Base-by-base conservation (phyloP, 2,888 invertebrate species). In the Tenthredo mesomela region DNA sequence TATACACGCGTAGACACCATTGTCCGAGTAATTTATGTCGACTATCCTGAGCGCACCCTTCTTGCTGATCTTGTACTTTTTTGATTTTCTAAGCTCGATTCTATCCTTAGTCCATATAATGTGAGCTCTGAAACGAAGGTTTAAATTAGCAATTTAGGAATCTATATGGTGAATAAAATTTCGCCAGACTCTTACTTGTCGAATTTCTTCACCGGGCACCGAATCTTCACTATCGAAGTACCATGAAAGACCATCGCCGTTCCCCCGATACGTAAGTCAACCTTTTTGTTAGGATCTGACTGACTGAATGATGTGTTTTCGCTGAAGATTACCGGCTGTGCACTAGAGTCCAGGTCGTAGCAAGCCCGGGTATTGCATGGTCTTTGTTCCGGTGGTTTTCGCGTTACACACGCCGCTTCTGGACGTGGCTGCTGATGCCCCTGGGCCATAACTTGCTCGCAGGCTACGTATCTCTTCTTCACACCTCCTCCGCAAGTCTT, bases 401-500 rank as follows among this genome's bases (percentile, higher is more conserved):
- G 96, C 0, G 96, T 94, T 18, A 96, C 96, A 92, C 98, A 98
- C 92, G 97, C 96, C 0, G 96, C 95, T 33, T 96, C 95, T 0
- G 96, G 96, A 21, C 97, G 95, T 89, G 97, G 96, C 84, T 98
- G 96, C 88, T 97, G 96, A 92, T 97, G 97, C n/a, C 98, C 98
- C 91, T 98, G 97, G 0, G 98, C 97, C 96, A 98, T 97, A 87
- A 97, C 96, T 94, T 98, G 98, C 91, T 98, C 98, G 93, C 99
- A 99, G 77, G 94, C 93, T 65, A 97, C 96, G 87, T 96, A 95
- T 88, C 99, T 95, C 83, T 96, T 96, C 93, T 98, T 98, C 83
- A 97, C 94, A 0, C 99, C 99, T 18, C 97, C 97, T 0, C 98
- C 98, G 91, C 99, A 99, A n/a, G 97, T 95, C 92, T 97, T 97